Base-by-base conservation (phyloP, 2,888 invertebrate genomes). In the Uropetala carovei region DNA sequence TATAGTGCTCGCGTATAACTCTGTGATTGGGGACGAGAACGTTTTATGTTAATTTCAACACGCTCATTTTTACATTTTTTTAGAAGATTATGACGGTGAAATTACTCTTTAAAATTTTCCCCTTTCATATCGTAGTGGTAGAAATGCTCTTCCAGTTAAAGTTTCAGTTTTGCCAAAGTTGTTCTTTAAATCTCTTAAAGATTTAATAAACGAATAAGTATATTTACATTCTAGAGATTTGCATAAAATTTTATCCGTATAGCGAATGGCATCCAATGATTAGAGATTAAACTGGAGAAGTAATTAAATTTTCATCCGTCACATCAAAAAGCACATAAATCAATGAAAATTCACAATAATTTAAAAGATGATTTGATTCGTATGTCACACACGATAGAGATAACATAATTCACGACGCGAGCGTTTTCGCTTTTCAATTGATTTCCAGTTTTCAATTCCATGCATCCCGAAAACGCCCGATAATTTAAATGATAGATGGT, bases 401-500 rank as follows among this genome's bases (percentile, higher is more conserved):
- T 27, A 75, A 13, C 75, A 11, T 27, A 43, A 43, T 8, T 68
- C 11, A 27, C 22, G 75, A n/a, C 7, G 22, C 68, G 64, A 10
- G 22, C 68, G 64, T 5, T 18, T 64, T 64, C 16, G 64, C n/a
- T n/a, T 13, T 64, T 64, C n/a, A 22, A 22, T 68, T 68, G 9
- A 43, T 60, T 86, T 86, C 43, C 43, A 43, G 43, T 43, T 43
- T 59, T 89, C 43, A 30, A 89, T 68, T 89, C 64, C 68, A 30
- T 56, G 30, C 56, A 18, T 16, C 60, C 27, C 11, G 60, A 5
- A 43, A 30, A 27, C 89, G 64, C 4, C 18, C 60, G 13, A 16
- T 16, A 43, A 68, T 89, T 43, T 43, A 89, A 68, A 18, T 89
- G 64, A 89, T 75, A 43, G 64, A 43, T 89, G 30, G 43, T 89